Evolutionary conservation across 37 sponge, comb jelly and placozoan genomes (phyloP).

Genomic region (Halichondria panicea): DNA sequence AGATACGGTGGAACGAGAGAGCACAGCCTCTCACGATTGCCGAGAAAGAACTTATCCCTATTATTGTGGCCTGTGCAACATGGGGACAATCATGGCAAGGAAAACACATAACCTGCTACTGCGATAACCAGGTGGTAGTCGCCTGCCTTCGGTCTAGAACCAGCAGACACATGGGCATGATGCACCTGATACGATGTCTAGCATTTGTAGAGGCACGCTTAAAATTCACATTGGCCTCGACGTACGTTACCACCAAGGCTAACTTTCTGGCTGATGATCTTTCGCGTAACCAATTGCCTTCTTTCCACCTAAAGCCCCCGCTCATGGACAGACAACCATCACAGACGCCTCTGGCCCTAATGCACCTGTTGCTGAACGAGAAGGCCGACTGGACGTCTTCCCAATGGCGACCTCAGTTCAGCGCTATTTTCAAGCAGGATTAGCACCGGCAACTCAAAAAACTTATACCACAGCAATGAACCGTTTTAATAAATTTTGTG

Average conservation of each 20-base stretch:
- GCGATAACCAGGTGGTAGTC: conserved; percentile 10
- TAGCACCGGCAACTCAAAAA: too few relatives aligned
- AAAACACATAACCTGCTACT: neutral
- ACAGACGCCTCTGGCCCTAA: neutral
- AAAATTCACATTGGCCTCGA: neutral
- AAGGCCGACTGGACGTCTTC: neutral
- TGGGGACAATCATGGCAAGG: conserved; percentile 4
- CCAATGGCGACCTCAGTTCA: neutral
- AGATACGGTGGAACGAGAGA: neutral
- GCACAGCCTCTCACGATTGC: neutral
- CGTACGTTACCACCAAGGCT: neutral
- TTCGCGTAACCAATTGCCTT: conserved; percentile 22
- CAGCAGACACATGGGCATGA: conserved; percentile 14
- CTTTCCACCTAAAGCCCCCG: conserved; percentile 25
- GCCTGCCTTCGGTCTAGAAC: conserved; percentile 7
- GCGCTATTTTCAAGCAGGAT: neutral
- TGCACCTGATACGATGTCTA: conserved; percentile 51
- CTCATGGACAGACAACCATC: neutral
- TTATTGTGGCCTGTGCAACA: conserved; percentile 6
- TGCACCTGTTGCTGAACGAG: neutral
- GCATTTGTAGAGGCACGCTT: conserved; percentile 24
- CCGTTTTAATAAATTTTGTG: conserved; percentile 25
- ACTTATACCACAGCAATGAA: conserved; percentile 17
- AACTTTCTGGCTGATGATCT: conserved; percentile 18
- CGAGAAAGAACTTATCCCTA: conserved; percentile 4